Base-by-base conservation (phyloP, 2,888 invertebrate species). In the Diarsia dahlii region DNA sequence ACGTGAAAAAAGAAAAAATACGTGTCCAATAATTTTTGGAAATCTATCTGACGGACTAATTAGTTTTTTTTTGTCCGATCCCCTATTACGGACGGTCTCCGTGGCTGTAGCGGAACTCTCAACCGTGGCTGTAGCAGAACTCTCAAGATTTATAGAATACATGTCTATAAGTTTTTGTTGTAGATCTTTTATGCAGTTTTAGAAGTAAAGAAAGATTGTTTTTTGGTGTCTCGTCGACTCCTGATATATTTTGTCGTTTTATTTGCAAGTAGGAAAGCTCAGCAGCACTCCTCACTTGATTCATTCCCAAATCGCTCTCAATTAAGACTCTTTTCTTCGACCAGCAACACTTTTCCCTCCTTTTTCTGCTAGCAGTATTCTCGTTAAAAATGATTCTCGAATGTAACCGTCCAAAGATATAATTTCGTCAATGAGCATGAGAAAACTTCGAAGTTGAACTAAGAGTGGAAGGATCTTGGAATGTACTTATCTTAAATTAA, bases 31-130 rank as follows among this genome's bases (percentile, higher is more conserved):
- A n/a, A n/a, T n/a, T n/a, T n/a, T n/a, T n/a, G n/a, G n/a, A n/a
- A n/a, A n/a, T n/a, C n/a, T n/a, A n/a, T n/a, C n/a, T n/a, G n/a
- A n/a, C n/a, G n/a, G n/a, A n/a, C n/a, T n/a, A n/a, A n/a, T n/a
- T n/a, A n/a, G n/a, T n/a, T n/a, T n/a, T n/a, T n/a, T n/a, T n/a
- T n/a, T n/a, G n/a, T n/a, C n/a, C n/a, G n/a, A n/a, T n/a, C n/a
- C n/a, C n/a, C n/a, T n/a, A n/a, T 81, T 67, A 64, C 67, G 15
- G 60, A 45, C 45, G 39, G n/a, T 62, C 56, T 52, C 48, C 12
- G 45, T 28, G 23, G 50, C 68, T 34, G n/a, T n/a, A n/a, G 18
- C 9, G n/a, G 28, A 60, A 23, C 20, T 13, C 20, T 56, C 45
- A 52, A 15, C n/a, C n/a, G n/a, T n/a, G n/a, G n/a, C n/a, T n/a